Evolutionary conservation across 2,888 invertebrate genomes (phyloP).

Genomic region (Drosophila planitibia): DNA sequence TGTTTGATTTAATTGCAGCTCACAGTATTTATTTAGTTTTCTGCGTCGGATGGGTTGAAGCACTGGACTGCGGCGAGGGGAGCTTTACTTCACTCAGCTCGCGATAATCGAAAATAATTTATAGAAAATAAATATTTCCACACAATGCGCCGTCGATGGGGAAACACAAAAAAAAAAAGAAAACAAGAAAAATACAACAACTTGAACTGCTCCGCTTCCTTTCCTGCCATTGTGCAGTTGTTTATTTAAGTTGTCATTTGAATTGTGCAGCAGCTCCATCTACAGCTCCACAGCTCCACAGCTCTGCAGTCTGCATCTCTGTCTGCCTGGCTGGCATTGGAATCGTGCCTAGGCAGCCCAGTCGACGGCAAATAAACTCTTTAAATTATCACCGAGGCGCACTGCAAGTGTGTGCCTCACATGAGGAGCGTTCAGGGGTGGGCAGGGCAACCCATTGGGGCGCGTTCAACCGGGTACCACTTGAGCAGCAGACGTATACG

Average conservation of each 20-base stretch:
- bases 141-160: slow-evolving; percentile 61
- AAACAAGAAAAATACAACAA: slow-evolving; percentile 29
- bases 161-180: slow-evolving; percentile 33
- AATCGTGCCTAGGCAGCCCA: slow-evolving; percentile 23
- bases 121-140: slow-evolving; percentile 80
- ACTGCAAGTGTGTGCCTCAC: slow-evolving; percentile 38
- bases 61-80: neutral
- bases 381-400: slow-evolving; percentile 77
- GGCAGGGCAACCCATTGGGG: slow-evolving; percentile 48
- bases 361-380: slow-evolving; percentile 72
- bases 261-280: slow-evolving; percentile 61
- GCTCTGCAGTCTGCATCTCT: slow-evolving; percentile 22
- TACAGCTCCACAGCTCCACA: slow-evolving; percentile 2
- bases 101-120: slow-evolving; percentile 80
- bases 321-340: slow-evolving; percentile 33
- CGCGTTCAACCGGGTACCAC: slow-evolving; percentile 69
- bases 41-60: neutral
- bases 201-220: slow-evolving; percentile 24
- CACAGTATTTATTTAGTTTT: slow-evolving; percentile 57
- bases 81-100: slow-evolving; percentile 15
- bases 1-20: slow-evolving; percentile 75
- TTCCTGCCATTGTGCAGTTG: slow-evolving; percentile 55
- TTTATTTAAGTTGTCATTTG: slow-evolving; percentile 80
- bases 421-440: neutral
- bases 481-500: slow-evolving; percentile 67